A percentile compares a stretch with the other conserved stretches of the same genome.
Conservation (phyloP, 2,888 invertebrate species). For the Eristalinus sepulchralis region DNA sequence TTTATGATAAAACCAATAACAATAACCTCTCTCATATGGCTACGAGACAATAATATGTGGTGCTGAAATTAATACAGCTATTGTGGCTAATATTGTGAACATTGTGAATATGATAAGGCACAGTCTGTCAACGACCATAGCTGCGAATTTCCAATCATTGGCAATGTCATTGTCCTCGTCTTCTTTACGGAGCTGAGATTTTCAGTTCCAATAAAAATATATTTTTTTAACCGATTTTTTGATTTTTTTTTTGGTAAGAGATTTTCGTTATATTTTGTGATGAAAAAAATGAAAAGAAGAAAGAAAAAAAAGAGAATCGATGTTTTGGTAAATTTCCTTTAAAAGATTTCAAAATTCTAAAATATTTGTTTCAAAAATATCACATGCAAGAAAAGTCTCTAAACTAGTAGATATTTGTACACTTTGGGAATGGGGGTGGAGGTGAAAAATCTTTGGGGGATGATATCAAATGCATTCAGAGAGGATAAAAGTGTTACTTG, state of each 20-base stretch:
- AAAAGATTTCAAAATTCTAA: background rate
- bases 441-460: background rate
- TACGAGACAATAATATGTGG: constrained; percentile 87
- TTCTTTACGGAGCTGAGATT: constrained; percentile 90
- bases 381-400: background rate
- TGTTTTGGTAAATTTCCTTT: constrained; percentile 23
- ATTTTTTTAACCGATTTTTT: constrained; percentile 74
- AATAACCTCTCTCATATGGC: constrained; percentile 82
- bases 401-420: background rate
- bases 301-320: constrained; percentile 49
- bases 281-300: constrained; percentile 42
- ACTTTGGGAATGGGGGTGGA: background rate
- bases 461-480: background rate
- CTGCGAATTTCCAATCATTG: constrained; percentile 99
- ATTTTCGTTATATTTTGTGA: constrained; percentile 36
- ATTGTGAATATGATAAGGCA: constrained; percentile 99
- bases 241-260: constrained; percentile 31
- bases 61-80: constrained; percentile 97
- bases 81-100: constrained; percentile 98
- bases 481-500: background rate
- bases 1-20: constrained; percentile 82
- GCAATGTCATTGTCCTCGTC: constrained; percentile 96
- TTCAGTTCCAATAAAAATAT: constrained; percentile 6
- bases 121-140: constrained; percentile 99
- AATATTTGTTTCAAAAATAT: background rate